These are phyloP conservation scores for Drosophila putrida DNA, from an alignment of 2,888 invertebrate species.

Conservation along the genomic window DNA sequence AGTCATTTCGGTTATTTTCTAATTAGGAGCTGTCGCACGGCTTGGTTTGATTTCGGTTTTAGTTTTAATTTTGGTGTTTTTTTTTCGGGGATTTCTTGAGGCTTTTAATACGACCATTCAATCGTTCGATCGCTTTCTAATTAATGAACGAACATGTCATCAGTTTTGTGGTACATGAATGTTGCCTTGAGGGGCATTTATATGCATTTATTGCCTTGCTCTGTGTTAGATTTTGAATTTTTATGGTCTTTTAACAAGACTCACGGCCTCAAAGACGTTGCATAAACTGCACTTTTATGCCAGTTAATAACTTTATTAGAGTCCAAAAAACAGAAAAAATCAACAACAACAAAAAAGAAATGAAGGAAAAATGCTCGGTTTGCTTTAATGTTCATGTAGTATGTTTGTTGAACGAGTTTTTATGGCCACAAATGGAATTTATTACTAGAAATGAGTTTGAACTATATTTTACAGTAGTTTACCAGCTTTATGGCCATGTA, in stretches of 20 bases:
- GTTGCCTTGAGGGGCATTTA: conserved; percentile 56
- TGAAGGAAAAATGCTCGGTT: conserved; percentile 26
- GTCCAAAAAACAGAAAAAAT: conserved; percentile 13
- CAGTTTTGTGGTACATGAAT: conserved; percentile 52
- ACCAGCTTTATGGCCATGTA: conserved; percentile 70
- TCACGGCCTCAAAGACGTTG: conserved; percentile 40
- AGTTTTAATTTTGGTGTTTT: conserved; percentile 1
- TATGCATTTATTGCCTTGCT: conserved; percentile 73
- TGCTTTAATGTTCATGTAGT: conserved; percentile 47
- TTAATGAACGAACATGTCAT: conserved; percentile 78
- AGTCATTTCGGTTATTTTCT: conserved; percentile 73
- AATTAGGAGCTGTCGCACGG: conserved; percentile 69
- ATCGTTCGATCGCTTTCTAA: conserved; percentile 67
- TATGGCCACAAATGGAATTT: conserved; percentile 68
- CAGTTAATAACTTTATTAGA: conserved; percentile 78
- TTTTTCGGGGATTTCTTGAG: conserved; percentile 6
- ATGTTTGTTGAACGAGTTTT: conserved; percentile 67
- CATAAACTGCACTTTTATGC: conserved; percentile 69
- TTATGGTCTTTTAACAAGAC: conserved; percentile 77
- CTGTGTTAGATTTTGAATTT: conserved; percentile 69
- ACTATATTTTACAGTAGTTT: conserved; percentile 81
- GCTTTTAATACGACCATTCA: conserved; percentile 3
- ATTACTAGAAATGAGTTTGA: conserved; percentile 74
- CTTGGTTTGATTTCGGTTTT: conserved; percentile 11
- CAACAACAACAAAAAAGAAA: conserved; percentile 2